These are phyloP conservation scores for Diprion similis DNA, from an alignment of 1,140 invertebrate genomes.

Conservation along the genomic window DNA sequence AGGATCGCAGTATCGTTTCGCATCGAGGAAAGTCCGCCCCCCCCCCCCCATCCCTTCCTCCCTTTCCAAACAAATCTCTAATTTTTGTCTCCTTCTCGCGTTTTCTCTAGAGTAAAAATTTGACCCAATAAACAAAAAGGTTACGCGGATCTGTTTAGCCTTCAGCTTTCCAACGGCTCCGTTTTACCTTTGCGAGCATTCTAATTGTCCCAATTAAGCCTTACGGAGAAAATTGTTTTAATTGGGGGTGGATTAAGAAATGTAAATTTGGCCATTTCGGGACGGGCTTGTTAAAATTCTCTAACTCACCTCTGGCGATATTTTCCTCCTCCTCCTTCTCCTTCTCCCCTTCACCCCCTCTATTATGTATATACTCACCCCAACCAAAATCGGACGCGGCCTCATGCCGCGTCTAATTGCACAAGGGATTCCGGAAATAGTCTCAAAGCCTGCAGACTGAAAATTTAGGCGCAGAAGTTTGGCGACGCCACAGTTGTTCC, in stretches of 20 bases:
- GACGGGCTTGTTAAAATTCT: background rate
- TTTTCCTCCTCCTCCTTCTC: background rate
- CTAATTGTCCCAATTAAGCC: constrained; percentile 2
- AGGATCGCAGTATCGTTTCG: background rate
- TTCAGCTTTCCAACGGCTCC: too few relatives aligned
- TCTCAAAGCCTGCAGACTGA: too few relatives aligned
- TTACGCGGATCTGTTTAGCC: too few relatives aligned
- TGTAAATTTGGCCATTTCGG: constrained; percentile 1
- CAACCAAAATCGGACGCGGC: background rate
- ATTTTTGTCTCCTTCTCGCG: too few relatives aligned
- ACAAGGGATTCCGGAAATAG: background rate
- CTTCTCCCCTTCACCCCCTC: too few relatives aligned
- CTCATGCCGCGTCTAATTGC: background rate
- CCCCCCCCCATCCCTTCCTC: too few relatives aligned
- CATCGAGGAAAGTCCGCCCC: too few relatives aligned
- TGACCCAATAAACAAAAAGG: too few relatives aligned
- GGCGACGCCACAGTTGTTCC: too few relatives aligned
- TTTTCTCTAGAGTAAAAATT: too few relatives aligned
- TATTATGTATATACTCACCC: background rate
- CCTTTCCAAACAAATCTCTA: too few relatives aligned
- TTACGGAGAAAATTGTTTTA: background rate
- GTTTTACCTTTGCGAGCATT: background rate
- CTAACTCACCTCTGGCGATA: background rate
- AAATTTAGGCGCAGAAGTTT: too few relatives aligned
- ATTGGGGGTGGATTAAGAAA: constrained; percentile 2